Base-by-base conservation (phyloP, 2,113 vertebrate genomes). In the Cyanoderma ruficeps region DNA sequence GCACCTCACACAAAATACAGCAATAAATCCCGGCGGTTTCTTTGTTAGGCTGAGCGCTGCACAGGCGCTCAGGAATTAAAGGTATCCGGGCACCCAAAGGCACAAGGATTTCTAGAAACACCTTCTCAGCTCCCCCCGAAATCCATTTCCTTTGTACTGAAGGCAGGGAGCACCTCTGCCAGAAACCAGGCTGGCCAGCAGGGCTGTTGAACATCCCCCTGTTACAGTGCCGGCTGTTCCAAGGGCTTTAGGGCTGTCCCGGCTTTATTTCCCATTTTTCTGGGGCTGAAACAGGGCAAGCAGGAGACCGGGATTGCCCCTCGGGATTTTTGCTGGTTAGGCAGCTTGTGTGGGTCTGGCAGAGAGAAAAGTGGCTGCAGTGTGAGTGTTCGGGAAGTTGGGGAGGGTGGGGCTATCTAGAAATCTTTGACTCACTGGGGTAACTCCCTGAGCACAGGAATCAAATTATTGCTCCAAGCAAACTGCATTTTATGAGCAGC, bases 391-490 rank as follows among this genome's bases (percentile, higher is more conserved):
- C 91, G 91, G 97, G 97, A 98, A 96, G 97, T 97, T 93, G 96
- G 83, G 91, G 96, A 96, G 98, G 98, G 98, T 96, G 97, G 97
- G 97, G 95, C 95, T 96, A 96, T 95, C 83, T 92, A 91, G 95
- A 97, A 90, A 88, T 86, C 93, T 95, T 98, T 98, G 98, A 98
- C 96, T 98, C 98, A 98, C 92, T 96, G 92, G 95, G 97, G 97
- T 97, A 88, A 96, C 97, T 98, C 97, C 97, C 96, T 90, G 82
- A 97, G 91, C 59, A 76, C 96, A 95, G 93, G 91, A 93, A 97
- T 96, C 93, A 96, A 97, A 89, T 97, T 96, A 95, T 89, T 93
- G 87, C 90, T 96, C 94, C 83, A 94, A 91, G 89, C 55, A 9
- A 93, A n/a, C 87, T 77, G 53, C 78, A 5, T 87, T 92, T 94